A percentile compares a stretch with the other conserved stretches of the same genome.
Evolutionary conservation across 2,113 vertebrate genomes (phyloP).

Genomic region (Nothocercus nigrocapillus): DNA sequence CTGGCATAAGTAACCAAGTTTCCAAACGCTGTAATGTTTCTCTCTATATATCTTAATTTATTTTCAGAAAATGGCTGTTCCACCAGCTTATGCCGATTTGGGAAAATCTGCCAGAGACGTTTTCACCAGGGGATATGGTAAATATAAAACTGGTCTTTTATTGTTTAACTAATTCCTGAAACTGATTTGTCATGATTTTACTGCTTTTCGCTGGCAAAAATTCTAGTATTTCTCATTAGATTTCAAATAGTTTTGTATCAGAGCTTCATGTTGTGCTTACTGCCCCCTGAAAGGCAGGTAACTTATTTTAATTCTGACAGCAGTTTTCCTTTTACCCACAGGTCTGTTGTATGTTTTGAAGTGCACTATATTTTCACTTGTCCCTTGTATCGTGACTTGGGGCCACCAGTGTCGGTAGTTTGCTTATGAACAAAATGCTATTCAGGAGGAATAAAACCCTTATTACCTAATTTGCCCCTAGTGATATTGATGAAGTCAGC

Average conservation of each 20-base stretch:
- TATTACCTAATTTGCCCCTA: neutral
- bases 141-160: slow-evolving; percentile 37
- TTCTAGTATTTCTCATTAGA: neutral
- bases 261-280: neutral
- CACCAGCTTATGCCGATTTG: slow-evolving; percentile 92
- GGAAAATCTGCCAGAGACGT: slow-evolving; percentile 95
- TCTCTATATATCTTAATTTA: neutral
- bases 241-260: neutral
- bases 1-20: neutral
- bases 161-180: neutral
- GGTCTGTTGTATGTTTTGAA: neutral
- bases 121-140: slow-evolving; percentile 98
- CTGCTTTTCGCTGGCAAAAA: neutral
- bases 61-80: slow-evolving; percentile 91
- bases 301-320: neutral
- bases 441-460: neutral
- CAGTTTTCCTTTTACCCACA: neutral
- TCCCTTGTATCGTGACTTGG: neutral
- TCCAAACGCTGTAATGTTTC: neutral
- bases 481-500: neutral
- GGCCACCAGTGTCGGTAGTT: neutral
- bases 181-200: neutral
- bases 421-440: neutral
- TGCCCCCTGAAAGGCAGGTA: neutral
- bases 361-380: neutral